Conservation (phyloP, 2,113 vertebrate species). For the Hippocampus abdominalis region DNA sequence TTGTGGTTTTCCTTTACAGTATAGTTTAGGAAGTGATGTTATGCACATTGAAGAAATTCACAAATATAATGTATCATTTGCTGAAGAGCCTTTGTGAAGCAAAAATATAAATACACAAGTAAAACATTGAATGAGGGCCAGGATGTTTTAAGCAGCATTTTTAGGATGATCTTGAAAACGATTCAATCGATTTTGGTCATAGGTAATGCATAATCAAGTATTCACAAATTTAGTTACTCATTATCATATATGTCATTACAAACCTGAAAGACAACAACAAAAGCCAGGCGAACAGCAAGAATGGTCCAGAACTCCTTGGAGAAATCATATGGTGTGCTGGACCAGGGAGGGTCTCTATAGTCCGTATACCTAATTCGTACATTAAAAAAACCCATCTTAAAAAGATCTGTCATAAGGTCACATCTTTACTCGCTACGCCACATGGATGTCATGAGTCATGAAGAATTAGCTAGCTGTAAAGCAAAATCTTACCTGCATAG, state of each 20-base stretch:
- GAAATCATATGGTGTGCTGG: slow-evolving; percentile 83
- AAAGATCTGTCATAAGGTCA: not conserved
- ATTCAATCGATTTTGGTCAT: no score
- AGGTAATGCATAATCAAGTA: no score
- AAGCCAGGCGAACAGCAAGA: slow-evolving; percentile 87
- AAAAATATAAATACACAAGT: no score
- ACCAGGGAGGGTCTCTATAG: slow-evolving; percentile 91
- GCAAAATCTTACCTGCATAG: slow-evolving; percentile 84
- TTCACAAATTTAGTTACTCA: not conserved
- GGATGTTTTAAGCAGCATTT: no score
- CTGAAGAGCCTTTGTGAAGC: no score
- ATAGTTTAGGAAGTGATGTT: no score
- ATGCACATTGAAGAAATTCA: no score
- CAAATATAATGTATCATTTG: no score
- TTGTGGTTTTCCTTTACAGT: no score
- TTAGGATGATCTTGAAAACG: no score
- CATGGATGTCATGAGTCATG: not conserved
- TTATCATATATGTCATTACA: not conserved
- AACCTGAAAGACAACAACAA: slow-evolving; percentile 97
- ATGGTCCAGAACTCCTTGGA: slow-evolving; percentile 97
- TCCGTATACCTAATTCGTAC: slow-evolving; percentile 85
- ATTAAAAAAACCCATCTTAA: not conserved
- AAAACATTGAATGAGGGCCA: no score
- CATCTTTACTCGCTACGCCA: not conserved
- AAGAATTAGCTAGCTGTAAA: not conserved